Evolutionary conservation across 2,888 invertebrate species (phyloP).

Genomic region (Erebia palarica): DNA sequence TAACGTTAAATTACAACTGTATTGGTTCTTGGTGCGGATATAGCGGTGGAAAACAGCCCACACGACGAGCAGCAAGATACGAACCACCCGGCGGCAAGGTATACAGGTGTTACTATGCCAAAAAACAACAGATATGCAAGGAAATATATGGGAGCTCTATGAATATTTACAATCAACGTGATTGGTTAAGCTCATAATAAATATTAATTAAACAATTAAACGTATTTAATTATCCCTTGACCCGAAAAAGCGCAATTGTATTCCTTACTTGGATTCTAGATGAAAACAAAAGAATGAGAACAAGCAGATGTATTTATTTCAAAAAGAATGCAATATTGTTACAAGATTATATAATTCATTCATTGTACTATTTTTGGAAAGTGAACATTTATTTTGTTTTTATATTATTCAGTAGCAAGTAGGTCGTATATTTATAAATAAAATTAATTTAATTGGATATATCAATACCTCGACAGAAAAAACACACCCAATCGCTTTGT

Average conservation of each 20-base stretch:
- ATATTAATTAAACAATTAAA: background rate
- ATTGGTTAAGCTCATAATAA: constrained; percentile 44
- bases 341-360: background rate
- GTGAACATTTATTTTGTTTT: constrained; percentile 3
- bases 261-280: constrained; percentile 17
- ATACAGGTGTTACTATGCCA: constrained; percentile 66
- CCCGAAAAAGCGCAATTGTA: constrained; percentile 18
- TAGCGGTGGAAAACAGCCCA: constrained; percentile 48
- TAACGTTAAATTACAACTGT: constrained; percentile 56
- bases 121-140: constrained; percentile 70
- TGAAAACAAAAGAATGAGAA: constrained; percentile 23
- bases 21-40: constrained; percentile 64
- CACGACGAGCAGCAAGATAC: constrained; percentile 48
- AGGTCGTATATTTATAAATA: background rate
- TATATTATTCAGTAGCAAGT: background rate
- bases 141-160: constrained; percentile 43
- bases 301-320: constrained; percentile 4
- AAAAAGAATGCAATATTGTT: background rate
- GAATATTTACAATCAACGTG: constrained; percentile 49
- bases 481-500: background rate
- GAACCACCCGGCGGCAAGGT: constrained; percentile 64
- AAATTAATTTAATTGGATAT: no score
- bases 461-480: no score
- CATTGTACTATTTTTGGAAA: constrained; percentile 22
- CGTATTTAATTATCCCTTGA: constrained; percentile 10